Base-by-base conservation (phyloP, 2,797 vertebrate genomes). In the Podargus strigoides region DNA sequence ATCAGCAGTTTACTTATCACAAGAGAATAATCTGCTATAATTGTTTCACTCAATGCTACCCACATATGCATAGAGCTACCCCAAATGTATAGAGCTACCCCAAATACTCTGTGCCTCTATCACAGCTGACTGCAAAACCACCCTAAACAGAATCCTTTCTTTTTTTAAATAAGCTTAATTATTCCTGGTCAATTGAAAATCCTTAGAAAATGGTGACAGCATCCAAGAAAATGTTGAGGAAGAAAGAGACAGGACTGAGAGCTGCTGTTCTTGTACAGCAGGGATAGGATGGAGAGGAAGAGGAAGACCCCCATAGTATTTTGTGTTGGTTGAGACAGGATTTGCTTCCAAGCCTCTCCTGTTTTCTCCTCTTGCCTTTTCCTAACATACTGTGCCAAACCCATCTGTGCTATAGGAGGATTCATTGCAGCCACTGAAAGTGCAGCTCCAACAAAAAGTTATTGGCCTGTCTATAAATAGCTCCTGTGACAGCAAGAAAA, bases 41-140 rank as follows among this genome's bases (percentile, higher is more conserved):
- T 22, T 23, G 26, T 12, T 83, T 62, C 37, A 6, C 4, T 64
- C 49, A 36, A 9, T 3, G 2, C 37, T 41, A 30, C 21, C 20
- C 19, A 2, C 2, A 0, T 1, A 14, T 2, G 13, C 27, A 4
- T 6, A 3, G 1, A 4, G 20, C 23, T 16, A 20, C 36, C 68
- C 46, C 37, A 24, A 30, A 42, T 1, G 6, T 24, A 10, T 9
- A 32, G 11, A 50, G 47, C 14, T 50, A 36, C 53, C 53, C 34
- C 36, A 28, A 41, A 59, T n/a, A n/a, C n/a, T n/a, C n/a, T n/a
- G n/a, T n/a, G n/a, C n/a, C n/a, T n/a, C n/a, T n/a, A n/a, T n/a
- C n/a, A n/a, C n/a, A n/a, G n/a, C n/a, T n/a, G 27, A 6, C 26
- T 37, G 63, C 23, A 64, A 66, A 63, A 26, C 47, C 10, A 4